Conservation (phyloP, 92 coral and sea anemone genomes). For the Phenganax marumi region DNA sequence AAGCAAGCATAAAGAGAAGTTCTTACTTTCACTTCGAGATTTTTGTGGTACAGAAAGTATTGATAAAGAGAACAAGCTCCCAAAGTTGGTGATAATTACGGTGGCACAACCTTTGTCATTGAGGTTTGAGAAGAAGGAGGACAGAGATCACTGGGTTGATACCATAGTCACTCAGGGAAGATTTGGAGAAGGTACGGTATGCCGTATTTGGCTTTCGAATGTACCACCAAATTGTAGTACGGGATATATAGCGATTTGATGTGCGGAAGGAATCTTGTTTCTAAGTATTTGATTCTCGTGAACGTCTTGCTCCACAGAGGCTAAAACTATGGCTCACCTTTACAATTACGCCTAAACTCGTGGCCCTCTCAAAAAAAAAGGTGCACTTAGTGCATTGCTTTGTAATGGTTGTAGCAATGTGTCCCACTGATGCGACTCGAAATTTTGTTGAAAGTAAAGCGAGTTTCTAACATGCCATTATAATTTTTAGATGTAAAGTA, state of each 20-base stretch:
- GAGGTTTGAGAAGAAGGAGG: conserved; percentile 82
- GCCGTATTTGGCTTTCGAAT: not conserved
- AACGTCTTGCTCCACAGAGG: too few relatives aligned
- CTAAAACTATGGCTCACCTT: too few relatives aligned
- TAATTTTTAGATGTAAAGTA: conserved; percentile 69
- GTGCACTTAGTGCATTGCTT: too few relatives aligned
- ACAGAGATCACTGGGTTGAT: conserved; percentile 78
- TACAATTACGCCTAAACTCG: too few relatives aligned
- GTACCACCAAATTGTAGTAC: not conserved
- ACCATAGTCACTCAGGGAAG: conserved; percentile 66
- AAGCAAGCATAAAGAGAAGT: conserved; percentile 81
- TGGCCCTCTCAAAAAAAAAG: too few relatives aligned
- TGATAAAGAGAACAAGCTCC: conserved; percentile 80
- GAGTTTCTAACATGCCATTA: not conserved
- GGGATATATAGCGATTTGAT: not conserved
- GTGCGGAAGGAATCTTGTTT: too few relatives aligned
- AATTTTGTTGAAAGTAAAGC: not conserved
- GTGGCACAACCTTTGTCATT: conserved; percentile 72
- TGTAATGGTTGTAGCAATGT: too few relatives aligned
- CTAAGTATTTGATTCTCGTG: too few relatives aligned
- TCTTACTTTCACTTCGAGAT: conserved; percentile 73
- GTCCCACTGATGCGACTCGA: not conserved
- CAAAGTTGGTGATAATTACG: conserved; percentile 75
- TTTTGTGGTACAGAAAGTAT: conserved; percentile 84
- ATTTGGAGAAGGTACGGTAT: conserved; percentile 83